These are phyloP conservation scores for Drosophila orena DNA, from an alignment of 1,140 invertebrate species.

Conservation along the genomic window DNA sequence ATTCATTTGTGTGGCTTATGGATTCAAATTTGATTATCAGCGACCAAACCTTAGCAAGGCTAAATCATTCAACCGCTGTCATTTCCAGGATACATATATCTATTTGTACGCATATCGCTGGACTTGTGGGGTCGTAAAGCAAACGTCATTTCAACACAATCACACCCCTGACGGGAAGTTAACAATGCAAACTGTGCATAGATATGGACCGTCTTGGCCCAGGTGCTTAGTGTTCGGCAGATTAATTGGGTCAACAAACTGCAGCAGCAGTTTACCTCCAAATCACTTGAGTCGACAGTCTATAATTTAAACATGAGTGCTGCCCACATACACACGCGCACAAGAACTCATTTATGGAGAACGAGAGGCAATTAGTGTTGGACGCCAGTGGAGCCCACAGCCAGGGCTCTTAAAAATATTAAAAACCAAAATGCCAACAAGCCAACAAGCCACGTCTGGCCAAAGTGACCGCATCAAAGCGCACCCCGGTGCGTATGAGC, in stretches of 20 bases:
- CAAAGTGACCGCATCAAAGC: slow-evolving; percentile 70
- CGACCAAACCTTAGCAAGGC: neutral
- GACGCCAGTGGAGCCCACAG: slow-evolving; percentile 36
- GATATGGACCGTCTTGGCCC: slow-evolving; percentile 29
- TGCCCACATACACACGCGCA: neutral
- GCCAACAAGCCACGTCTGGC: slow-evolving; percentile 44
- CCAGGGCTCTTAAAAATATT: slow-evolving; percentile 65
- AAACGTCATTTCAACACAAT: slow-evolving; percentile 46
- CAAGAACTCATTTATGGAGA: neutral
- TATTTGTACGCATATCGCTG: neutral
- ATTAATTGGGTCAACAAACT: slow-evolving; percentile 75
- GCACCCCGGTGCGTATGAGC: slow-evolving; percentile 68
- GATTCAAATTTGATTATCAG: slow-evolving; percentile 26
- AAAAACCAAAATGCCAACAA: slow-evolving; percentile 53
- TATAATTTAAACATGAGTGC: slow-evolving; percentile 66
- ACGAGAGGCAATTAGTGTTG: slow-evolving; percentile 50
- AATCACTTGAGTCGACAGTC: slow-evolving; percentile 63
- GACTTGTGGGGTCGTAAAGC: slow-evolving; percentile 19
- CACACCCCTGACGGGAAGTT: slow-evolving; percentile 46
- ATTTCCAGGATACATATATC: neutral
- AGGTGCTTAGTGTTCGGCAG: slow-evolving; percentile 59
- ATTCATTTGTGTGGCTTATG: slow-evolving; percentile 26
- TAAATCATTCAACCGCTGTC: slow-evolving; percentile 5
- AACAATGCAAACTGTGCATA: slow-evolving; percentile 68
- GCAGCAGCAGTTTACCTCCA: slow-evolving; percentile 39